phyloP scores from a whole-genome alignment of 2,888 invertebrate genomes.

The Anaspis maculata region DNA sequence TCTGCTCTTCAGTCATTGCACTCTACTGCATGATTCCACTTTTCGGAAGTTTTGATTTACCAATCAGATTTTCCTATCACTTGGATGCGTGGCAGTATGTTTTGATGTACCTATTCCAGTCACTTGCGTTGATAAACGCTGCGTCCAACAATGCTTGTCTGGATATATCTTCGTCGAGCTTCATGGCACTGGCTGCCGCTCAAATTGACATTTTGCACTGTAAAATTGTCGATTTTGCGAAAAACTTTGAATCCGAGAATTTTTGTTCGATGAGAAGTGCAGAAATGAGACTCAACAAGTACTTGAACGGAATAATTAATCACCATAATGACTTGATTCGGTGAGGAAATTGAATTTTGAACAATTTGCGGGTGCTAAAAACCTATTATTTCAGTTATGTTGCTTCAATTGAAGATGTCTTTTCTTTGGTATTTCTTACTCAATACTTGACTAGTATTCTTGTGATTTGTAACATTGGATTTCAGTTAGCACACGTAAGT shows the following conservation, averaged over 20 bases:
- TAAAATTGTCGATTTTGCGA: slow-evolving; percentile 14
- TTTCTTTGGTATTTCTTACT: slow-evolving; percentile 19
- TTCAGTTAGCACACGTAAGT: slow-evolving; percentile 23
- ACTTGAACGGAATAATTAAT: slow-evolving; percentile 16
- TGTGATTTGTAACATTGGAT: slow-evolving; percentile 27
- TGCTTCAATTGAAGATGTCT: slow-evolving; percentile 20
- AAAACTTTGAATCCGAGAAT: too few relatives aligned
- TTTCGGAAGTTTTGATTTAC: too few relatives aligned
- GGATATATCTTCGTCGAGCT: slow-evolving; percentile 23
- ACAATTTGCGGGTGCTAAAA: too few relatives aligned
- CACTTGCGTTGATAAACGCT: slow-evolving; percentile 6
- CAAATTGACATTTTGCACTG: slow-evolving; percentile 23
- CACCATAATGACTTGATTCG: slow-evolving; percentile 21
- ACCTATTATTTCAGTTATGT: slow-evolving; percentile 23
- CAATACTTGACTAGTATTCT: slow-evolving; percentile 24
- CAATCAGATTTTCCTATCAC: slow-evolving; percentile 9
- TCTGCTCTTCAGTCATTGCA: not conserved
- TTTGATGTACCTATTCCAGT: slow-evolving; percentile 6
- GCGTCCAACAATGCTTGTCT: slow-evolving; percentile 19
- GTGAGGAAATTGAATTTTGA: too few relatives aligned
- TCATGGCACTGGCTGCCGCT: slow-evolving; percentile 22
- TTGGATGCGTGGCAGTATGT: slow-evolving; percentile 5
- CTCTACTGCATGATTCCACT: not conserved
- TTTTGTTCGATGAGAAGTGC: too few relatives aligned
- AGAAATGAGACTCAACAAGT: too few relatives aligned